Conservation (phyloP, 1,140 invertebrate species). For the Linepithema humile region DNA sequence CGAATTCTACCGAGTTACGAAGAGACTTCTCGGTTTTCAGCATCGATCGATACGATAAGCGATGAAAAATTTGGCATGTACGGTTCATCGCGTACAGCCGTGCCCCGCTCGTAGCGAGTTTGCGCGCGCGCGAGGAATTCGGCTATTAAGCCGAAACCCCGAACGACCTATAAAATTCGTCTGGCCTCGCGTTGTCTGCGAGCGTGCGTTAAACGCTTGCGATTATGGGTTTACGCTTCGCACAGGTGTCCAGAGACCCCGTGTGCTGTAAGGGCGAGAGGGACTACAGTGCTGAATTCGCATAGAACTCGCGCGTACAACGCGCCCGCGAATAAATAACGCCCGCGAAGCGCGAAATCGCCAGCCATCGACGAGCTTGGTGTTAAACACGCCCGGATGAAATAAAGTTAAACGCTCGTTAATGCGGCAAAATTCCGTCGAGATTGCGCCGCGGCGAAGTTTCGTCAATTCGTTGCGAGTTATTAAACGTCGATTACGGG, state of each 20-base stretch:
- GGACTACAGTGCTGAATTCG: conserved; percentile 22
- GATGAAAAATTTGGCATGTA: background rate
- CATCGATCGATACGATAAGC: background rate
- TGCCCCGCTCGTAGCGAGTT: background rate
- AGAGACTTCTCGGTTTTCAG: background rate
- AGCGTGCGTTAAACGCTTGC: conserved; percentile 79
- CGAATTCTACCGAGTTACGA: background rate
- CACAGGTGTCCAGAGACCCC: conserved; percentile 58
- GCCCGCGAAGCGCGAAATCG: background rate
- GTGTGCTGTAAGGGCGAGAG: background rate
- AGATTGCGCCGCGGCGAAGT: background rate
- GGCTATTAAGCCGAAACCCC: conserved; percentile 82
- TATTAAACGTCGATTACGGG: conserved; percentile 34
- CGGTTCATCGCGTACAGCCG: background rate
- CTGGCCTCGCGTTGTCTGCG: conserved; percentile 81
- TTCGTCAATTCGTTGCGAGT: conserved; percentile 45
- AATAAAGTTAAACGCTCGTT: conserved; percentile 23
- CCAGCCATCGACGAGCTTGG: background rate
- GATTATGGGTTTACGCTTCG: conserved; percentile 73
- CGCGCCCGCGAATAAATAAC: conserved; percentile 5
- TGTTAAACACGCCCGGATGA: conserved; percentile 13
- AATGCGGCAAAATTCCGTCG: conserved; percentile 14
- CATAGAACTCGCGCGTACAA: conserved; percentile 19
- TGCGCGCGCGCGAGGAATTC: conserved; percentile 76
- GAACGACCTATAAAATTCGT: conserved; percentile 85